Evolutionary conservation across 53 echinoderm and acorn worm genomes (phyloP).

Genomic region (Henricia sp.): DNA sequence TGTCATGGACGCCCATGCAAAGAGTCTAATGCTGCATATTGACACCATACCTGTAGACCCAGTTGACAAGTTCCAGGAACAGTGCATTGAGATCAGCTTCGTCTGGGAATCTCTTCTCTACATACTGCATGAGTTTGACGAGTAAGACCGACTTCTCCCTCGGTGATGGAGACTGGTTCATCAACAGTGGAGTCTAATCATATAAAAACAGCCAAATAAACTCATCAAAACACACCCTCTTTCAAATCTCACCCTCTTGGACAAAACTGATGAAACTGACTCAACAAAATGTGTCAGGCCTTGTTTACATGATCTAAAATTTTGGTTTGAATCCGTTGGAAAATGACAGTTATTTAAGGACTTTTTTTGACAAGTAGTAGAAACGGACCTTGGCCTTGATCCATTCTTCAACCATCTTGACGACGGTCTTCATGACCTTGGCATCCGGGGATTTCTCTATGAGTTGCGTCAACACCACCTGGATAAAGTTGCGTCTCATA

Average conservation of each 20-base stretch:
- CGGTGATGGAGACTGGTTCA: constrained; percentile 95
- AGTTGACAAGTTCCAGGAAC: constrained; percentile 99
- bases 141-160: constrained; percentile 95
- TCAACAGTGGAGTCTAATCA: constrained; percentile 80
- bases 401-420: constrained; percentile 99
- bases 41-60: constrained; percentile 98
- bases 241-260: no score
- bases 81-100: constrained; percentile 93
- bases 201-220: background rate
- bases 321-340: no score
- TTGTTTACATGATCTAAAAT: no score
- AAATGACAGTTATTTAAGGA: no score
- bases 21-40: no score
- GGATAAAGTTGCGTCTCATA: constrained; percentile 95
- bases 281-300: no score
- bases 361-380: no score
- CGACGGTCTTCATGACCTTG: constrained; percentile 98
- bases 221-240: no score
- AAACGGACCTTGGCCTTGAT: constrained; percentile 98
- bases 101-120: constrained; percentile 96
- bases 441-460: constrained; percentile 98
- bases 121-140: constrained; percentile 98
- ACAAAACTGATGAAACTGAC: no score
- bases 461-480: constrained; percentile 80
- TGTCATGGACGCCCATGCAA: no score